These are phyloP conservation scores for Homarus americanus DNA, from an alignment of 1,140 invertebrate genomes.

Conservation along the genomic window DNA sequence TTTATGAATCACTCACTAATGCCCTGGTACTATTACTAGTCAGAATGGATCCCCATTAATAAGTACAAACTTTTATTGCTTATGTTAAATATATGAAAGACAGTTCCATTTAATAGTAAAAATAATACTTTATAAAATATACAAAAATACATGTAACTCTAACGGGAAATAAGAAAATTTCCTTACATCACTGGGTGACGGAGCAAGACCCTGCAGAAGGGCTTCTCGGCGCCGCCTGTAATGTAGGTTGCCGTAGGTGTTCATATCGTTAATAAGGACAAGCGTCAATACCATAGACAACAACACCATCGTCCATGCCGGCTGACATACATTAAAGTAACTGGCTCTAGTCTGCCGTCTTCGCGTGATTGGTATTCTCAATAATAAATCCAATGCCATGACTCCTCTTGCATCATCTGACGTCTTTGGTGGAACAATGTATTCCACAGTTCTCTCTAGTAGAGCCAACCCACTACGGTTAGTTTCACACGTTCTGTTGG, in stretches of 20 bases:
- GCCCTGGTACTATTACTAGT: too few species aligned
- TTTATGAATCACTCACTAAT: too few species aligned
- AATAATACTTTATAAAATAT: too few species aligned
- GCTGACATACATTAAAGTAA: not conserved
- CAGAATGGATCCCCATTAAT: too few species aligned
- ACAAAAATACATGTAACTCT: too few species aligned
- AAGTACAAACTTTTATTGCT: too few species aligned
- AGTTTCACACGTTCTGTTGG: not conserved
- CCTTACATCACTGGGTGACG: not conserved
- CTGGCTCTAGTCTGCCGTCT: not conserved
- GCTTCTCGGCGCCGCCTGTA: not conserved
- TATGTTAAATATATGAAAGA: too few species aligned
- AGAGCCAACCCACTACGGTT: not conserved
- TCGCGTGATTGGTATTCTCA: not conserved
- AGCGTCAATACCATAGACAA: conserved; percentile 37
- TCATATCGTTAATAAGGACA: conserved; percentile 46
- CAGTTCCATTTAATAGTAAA: too few species aligned
- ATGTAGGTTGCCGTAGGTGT: conserved; percentile 1
- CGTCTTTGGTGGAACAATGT: not conserved
- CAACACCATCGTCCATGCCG: conserved; percentile 3
- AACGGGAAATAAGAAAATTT: too few species aligned
- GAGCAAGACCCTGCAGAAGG: not conserved
- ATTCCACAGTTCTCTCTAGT: not conserved
- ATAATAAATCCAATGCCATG: not conserved
- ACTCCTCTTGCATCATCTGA: not conserved